phyloP scores from a whole-genome alignment of 2,797 vertebrate genomes.

The Columba guinea region DNA sequence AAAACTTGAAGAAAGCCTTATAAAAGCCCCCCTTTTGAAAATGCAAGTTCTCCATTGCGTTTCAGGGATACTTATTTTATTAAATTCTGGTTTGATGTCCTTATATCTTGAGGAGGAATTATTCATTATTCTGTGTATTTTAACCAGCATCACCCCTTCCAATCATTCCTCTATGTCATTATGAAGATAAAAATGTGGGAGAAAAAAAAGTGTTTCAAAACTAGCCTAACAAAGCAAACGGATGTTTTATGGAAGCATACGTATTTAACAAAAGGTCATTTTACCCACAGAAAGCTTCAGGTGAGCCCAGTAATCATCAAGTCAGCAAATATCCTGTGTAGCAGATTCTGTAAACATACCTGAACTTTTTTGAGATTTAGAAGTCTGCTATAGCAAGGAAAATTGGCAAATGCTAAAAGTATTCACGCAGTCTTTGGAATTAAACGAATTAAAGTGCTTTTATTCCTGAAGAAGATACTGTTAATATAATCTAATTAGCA shows the following conservation, averaged over 20 bases:
- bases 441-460: constrained; percentile 14
- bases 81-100: constrained; percentile 53
- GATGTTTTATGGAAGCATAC: background rate
- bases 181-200: constrained; percentile 9
- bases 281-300: constrained; percentile 47
- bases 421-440: constrained; percentile 21
- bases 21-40: constrained; percentile 52
- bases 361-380: constrained; percentile 62
- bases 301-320: constrained; percentile 51
- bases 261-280: constrained; percentile 39
- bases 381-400: constrained; percentile 8
- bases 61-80: constrained; percentile 30
- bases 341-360: constrained; percentile 41
- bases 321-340: constrained; percentile 47
- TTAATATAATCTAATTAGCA: constrained; percentile 55
- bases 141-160: constrained; percentile 12
- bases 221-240: background rate
- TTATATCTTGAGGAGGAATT: constrained; percentile 30
- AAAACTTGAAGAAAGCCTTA: constrained; percentile 53
- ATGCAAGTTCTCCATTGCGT: constrained; percentile 41
- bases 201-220: constrained; percentile 9
- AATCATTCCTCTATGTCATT: constrained; percentile 4
- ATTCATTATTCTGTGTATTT: constrained; percentile 40
- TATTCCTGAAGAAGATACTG: constrained; percentile 39
- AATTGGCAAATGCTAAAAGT: constrained; percentile 35